These are phyloP conservation scores for Brachionus koreanus DNA, from an alignment of 1,140 invertebrate species.

Conservation along the genomic window DNA sequence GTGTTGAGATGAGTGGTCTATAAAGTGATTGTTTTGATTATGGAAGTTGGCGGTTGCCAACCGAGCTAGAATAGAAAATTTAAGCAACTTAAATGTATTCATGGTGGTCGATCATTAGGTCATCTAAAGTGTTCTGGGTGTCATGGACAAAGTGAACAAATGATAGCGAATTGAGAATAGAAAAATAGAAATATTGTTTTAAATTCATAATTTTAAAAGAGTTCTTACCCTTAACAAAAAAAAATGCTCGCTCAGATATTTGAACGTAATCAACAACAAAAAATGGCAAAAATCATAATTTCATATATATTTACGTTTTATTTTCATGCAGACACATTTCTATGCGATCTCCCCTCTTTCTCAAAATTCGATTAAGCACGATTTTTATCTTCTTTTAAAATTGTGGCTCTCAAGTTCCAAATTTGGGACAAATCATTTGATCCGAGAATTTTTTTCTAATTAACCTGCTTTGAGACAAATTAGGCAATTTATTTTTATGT, in stretches of 20 bases:
- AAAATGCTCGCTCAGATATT: conserved; percentile 36
- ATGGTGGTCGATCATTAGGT: too few relatives aligned
- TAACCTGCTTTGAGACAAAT: background rate
- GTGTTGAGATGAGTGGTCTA: too few relatives aligned
- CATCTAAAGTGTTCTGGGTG: too few relatives aligned
- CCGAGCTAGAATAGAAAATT: too few relatives aligned
- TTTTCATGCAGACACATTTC: conserved; percentile 28
- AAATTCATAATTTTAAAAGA: conserved; percentile 39
- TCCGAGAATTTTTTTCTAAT: background rate
- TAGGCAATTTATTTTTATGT: background rate
- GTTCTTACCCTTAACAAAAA: conserved; percentile 34
- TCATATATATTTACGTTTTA: conserved; percentile 39
- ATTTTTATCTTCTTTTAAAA: background rate
- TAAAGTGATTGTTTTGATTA: too few relatives aligned
- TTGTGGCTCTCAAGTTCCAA: background rate
- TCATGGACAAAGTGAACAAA: background rate
- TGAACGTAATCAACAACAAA: conserved; percentile 40
- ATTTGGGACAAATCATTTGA: background rate
- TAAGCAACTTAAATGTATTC: too few relatives aligned
- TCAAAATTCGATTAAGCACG: conserved; percentile 1
- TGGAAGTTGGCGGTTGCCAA: too few relatives aligned
- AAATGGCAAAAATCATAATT: conserved; percentile 40
- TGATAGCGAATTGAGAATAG: background rate
- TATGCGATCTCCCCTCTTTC: conserved; percentile 5
- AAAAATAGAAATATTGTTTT: conserved; percentile 37